Base-by-base conservation (phyloP, 2,888 invertebrate genomes). In the Biston betularia region DNA sequence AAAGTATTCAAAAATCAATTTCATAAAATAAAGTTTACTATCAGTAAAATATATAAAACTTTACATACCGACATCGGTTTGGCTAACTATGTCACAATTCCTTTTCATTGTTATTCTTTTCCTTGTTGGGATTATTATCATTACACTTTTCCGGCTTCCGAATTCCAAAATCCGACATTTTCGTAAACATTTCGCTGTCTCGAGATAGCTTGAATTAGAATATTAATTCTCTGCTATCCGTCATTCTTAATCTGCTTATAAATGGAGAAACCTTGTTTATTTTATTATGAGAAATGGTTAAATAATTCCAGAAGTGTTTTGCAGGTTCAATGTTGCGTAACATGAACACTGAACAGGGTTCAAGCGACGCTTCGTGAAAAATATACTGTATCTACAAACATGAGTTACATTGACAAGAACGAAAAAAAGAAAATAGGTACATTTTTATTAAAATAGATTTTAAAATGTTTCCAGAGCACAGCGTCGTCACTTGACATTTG, bases 181-280 rank as follows among this genome's bases (percentile, higher is more conserved):
- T 60, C 63, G 59, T 48, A 50, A 59, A 63, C 59, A 67, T 63
- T 63, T 50, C 49, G 35, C 48, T 33, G 46, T 55, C 58, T n/a
- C 54, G 45, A 48, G 63, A 63, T 68, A 63, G 49, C 55, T 50
- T 11, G 54, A 63, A 70, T 67, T 71, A 71, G 69, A 63, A 65
- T 60, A 67, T 65, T 66, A 67, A 69, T 68, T 24, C 53, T 50
- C 48, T 64, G 65, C 71, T 64, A 74, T 75, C 73, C 69, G 71
- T 75, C 74, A 75, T 71, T 70, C 68, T 69, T 71, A 73, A 75
- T 75, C 74, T 69, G 69, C 71, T 71, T 73, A 74, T 52, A 61
- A 70, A 68, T 61, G 67, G 67, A 70, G 70, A 67, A 71, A 59
- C 44, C 52, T 63, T 65, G 63, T 70, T 57, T 66, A 62, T 48